Conservation (phyloP, 2,888 invertebrate species). For the Pandemis corylana region DNA sequence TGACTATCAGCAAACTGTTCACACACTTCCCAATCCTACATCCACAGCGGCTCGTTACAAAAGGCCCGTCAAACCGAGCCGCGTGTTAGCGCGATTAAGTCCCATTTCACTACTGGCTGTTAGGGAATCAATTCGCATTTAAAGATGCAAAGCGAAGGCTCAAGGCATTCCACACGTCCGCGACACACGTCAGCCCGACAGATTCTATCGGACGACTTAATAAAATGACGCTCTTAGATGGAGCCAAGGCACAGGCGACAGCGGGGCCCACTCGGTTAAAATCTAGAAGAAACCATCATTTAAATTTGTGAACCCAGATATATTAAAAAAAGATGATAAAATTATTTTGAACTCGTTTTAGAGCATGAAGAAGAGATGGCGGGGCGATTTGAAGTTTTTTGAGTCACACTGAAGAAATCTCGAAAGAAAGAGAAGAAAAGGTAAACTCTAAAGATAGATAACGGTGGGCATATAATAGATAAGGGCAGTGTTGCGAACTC, state of each 20-base stretch:
- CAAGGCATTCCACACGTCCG: constrained; percentile 57
- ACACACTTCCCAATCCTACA: background rate
- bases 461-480: too few species aligned
- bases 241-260: constrained; percentile 45
- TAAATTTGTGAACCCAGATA: too few species aligned
- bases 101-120: constrained; percentile 41
- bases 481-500: too few species aligned
- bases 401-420: too few species aligned
- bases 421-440: too few species aligned
- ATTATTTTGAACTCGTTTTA: too few species aligned
- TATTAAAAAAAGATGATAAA: too few species aligned
- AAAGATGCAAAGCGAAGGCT: constrained; percentile 10
- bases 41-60: background rate
- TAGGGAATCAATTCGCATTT: constrained; percentile 33
- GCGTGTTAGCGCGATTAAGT: background rate
- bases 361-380: too few species aligned
- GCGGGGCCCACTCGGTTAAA: background rate
- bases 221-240: constrained; percentile 71
- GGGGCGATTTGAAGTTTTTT: too few species aligned
- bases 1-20: too few species aligned
- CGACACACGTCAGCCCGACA: constrained; percentile 75
- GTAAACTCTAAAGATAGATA: too few species aligned
- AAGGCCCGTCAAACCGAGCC: background rate
- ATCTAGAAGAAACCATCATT: too few species aligned
- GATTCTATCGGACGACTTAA: constrained; percentile 73